These are phyloP conservation scores for Drosophila lini DNA, from an alignment of 1,140 invertebrate genomes.

Conservation along the genomic window DNA sequence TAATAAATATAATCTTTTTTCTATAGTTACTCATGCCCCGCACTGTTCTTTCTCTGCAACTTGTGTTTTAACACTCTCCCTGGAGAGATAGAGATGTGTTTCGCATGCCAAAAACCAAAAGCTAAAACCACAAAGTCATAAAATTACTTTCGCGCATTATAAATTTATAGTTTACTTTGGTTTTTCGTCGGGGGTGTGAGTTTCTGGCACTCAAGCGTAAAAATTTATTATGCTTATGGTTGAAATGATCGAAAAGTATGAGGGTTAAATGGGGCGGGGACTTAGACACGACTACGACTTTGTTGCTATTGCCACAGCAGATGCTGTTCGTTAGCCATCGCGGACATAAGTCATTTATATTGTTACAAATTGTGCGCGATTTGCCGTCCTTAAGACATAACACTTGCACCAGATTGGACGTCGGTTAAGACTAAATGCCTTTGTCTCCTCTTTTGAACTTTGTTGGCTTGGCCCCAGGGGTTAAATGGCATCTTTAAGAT, in stretches of 20 bases:
- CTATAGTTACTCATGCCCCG: neutral
- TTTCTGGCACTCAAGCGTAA: constrained; percentile 76
- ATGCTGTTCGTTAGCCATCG: constrained; percentile 61
- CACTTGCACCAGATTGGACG: constrained; percentile 57
- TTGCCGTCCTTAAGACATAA: constrained; percentile 63
- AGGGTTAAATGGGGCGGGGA: constrained; percentile 8
- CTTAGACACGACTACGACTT: constrained; percentile 25
- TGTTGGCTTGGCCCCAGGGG: constrained; percentile 24
- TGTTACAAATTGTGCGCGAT: constrained; percentile 82
- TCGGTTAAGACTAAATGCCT: constrained; percentile 66
- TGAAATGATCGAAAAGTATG: constrained; percentile 34
- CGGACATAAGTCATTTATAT: constrained; percentile 83
- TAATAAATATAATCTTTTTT: no score
- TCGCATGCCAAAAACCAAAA: constrained; percentile 66
- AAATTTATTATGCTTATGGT: constrained; percentile 84
- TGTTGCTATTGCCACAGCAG: constrained; percentile 60
- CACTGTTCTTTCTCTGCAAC: constrained; percentile 40
- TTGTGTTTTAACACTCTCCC: constrained; percentile 62
- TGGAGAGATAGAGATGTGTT: constrained; percentile 24
- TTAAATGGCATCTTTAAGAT: constrained; percentile 66
- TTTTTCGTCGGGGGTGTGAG: constrained; percentile 43
- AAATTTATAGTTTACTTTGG: constrained; percentile 82
- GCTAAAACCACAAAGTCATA: constrained; percentile 83
- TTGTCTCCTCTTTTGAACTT: constrained; percentile 70
- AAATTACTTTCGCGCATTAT: constrained; percentile 84